phyloP scores from a whole-genome alignment of 2,797 vertebrate genomes.

The Myripristis jacobus region DNA sequence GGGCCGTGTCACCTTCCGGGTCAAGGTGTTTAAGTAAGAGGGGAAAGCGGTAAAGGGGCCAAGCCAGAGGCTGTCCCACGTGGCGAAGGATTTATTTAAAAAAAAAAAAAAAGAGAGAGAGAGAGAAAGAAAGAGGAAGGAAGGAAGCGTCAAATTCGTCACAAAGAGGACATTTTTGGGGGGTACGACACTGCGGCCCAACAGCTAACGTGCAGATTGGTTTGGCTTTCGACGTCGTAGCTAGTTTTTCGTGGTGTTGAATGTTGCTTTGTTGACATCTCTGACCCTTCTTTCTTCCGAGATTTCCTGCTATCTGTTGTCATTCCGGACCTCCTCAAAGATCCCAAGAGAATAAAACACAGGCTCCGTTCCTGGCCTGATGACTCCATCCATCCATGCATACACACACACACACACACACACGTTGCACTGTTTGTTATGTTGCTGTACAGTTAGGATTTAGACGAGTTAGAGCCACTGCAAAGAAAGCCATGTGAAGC shows the following conservation, averaged over 20 bases:
- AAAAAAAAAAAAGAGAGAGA: too few species aligned
- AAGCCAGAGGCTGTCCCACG: constrained; percentile 65
- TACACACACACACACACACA: constrained; percentile 40
- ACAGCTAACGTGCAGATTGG: constrained; percentile 15
- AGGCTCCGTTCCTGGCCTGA: constrained; percentile 59
- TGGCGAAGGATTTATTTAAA: constrained; percentile 66
- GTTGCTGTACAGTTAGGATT: too few species aligned
- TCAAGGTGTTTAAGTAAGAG: constrained; percentile 86
- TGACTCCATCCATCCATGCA: constrained; percentile 27
- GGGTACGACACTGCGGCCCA: constrained; percentile 18
- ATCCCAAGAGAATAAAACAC: constrained; percentile 58
- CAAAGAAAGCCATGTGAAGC: constrained; percentile 67
- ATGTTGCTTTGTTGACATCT: constrained; percentile 74
- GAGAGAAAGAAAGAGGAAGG: constrained; percentile 43
- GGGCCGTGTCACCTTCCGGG: constrained; percentile 91
- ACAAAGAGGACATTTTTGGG: constrained; percentile 60
- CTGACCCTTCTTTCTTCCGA: constrained; percentile 71
- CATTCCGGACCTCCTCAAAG: constrained; percentile 59
- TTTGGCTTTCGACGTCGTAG: constrained; percentile 39
- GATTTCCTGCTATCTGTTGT: constrained; percentile 39
- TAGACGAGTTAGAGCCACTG: constrained; percentile 69
- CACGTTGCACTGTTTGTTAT: constrained; percentile 67
- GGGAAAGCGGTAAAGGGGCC: constrained; percentile 23
- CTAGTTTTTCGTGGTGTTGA: constrained; percentile 24
- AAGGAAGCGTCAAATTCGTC: constrained; percentile 74